Evolutionary conservation across 2,888 invertebrate genomes (phyloP).

Genomic region (Pediacus dermestoides): DNA sequence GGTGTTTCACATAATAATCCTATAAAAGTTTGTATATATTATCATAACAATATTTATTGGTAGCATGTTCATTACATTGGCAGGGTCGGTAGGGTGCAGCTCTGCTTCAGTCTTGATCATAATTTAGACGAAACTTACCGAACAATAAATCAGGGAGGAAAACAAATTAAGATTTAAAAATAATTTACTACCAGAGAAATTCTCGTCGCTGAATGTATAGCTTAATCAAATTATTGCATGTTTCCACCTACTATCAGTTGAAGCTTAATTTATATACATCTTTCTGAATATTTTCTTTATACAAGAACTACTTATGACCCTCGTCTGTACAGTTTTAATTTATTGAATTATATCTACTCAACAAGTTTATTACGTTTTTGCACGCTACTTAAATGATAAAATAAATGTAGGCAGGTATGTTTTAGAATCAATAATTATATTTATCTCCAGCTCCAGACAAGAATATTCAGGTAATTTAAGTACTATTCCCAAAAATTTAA

Average conservation of each 20-base stretch:
- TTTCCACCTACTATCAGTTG: slow-evolving; percentile 17
- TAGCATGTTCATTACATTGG: slow-evolving; percentile 33
- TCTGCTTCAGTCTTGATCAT: slow-evolving; percentile 18
- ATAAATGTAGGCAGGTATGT: too few species aligned
- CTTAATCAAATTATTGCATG: slow-evolving; percentile 23
- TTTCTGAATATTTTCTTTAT: slow-evolving; percentile 5
- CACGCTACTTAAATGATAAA: too few species aligned
- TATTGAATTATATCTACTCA: too few species aligned
- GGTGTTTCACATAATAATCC: slow-evolving; percentile 35
- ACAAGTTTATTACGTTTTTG: slow-evolving; percentile 14
- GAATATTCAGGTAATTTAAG: too few species aligned
- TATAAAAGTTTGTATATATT: slow-evolving; percentile 38
- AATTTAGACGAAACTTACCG: slow-evolving; percentile 20
- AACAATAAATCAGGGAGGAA: slow-evolving; percentile 12
- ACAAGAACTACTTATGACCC: slow-evolving; percentile 11
- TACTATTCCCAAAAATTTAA: too few species aligned
- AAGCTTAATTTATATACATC: slow-evolving; percentile 6
- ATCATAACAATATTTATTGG: slow-evolving; percentile 36
- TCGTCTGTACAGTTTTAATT: slow-evolving; percentile 16
- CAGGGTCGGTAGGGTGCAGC: slow-evolving; percentile 23
- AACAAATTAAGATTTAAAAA: slow-evolving; percentile 27
- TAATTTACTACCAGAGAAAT: slow-evolving; percentile 20
- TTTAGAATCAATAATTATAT: too few species aligned
- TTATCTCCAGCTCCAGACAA: too few species aligned
- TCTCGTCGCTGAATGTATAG: slow-evolving; percentile 10